A percentile compares a stretch with the other conserved stretches of the same genome.
Evolutionary conservation across 2,113 vertebrate species (phyloP).

Genomic region (Sapayoa aenigma): DNA sequence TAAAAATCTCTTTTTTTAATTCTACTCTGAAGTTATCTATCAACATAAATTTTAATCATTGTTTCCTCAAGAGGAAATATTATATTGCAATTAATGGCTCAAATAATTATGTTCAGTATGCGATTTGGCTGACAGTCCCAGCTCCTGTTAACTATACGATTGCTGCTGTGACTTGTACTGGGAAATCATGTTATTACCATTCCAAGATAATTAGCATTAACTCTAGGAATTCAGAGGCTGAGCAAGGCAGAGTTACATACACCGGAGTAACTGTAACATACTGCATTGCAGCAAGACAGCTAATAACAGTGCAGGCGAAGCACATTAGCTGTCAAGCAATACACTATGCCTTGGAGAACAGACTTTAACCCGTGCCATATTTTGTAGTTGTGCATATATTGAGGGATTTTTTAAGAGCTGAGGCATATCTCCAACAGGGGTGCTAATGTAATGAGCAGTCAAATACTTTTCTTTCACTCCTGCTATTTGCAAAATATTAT

Average conservation of each 20-base stretch:
- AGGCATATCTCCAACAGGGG: neutral
- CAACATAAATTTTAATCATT: constrained; percentile 53
- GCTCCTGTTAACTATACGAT: constrained; percentile 6
- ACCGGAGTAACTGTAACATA: neutral
- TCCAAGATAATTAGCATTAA: constrained; percentile 23
- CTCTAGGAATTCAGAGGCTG: neutral
- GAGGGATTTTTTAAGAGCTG: neutral
- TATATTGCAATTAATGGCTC: constrained; percentile 61
- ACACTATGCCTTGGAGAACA: neutral
- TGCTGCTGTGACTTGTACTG: neutral
- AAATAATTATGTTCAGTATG: constrained; percentile 1
- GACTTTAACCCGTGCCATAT: neutral
- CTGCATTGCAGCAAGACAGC: constrained; percentile 43
- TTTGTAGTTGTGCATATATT: neutral
- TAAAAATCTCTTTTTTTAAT: constrained; percentile 31
- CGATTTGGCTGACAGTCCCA: neutral
- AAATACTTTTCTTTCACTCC: neutral
- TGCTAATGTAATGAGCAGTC: neutral
- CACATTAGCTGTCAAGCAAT: neutral
- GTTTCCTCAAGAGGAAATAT: constrained; percentile 56
- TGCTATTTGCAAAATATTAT: neutral
- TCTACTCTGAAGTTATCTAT: constrained; percentile 21
- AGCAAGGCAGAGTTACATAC: neutral
- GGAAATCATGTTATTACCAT: neutral
- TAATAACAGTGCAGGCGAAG: neutral